Evolutionary conservation across 2,113 vertebrate genomes (phyloP).

Genomic region (Carlito syrichta): DNA sequence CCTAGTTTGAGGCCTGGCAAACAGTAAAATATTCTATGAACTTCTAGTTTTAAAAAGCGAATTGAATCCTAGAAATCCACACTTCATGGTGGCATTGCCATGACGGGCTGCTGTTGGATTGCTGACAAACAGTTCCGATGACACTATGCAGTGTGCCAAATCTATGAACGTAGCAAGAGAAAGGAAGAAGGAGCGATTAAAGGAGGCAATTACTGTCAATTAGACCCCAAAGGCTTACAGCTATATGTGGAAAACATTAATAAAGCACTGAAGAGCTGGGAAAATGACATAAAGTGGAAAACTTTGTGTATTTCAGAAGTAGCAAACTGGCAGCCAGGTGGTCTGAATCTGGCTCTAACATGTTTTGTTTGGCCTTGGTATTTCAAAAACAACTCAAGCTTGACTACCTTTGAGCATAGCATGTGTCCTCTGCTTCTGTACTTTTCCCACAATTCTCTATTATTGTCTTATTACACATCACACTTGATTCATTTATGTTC

Average conservation of each 20-base stretch:
- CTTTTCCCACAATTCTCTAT: background rate
- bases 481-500: background rate
- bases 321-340: conserved; percentile 19
- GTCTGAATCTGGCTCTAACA: background rate
- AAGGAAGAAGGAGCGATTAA: background rate
- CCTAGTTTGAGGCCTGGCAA: conserved; percentile 22
- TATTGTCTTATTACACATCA: background rate
- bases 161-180: background rate
- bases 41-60: conserved; percentile 5
- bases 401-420: background rate
- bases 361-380: conserved; percentile 42
- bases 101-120: background rate
- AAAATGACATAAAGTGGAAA: conserved; percentile 15
- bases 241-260: conserved; percentile 17
- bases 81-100: background rate
- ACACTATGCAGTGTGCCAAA: background rate
- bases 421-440: background rate
- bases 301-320: background rate
- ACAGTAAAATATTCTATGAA: background rate
- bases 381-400: background rate
- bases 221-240: background rate
- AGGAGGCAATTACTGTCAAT: conserved; percentile 15
- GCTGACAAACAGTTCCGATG: background rate
- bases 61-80: background rate
- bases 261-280: conserved; percentile 1